Base-by-base conservation (phyloP, 2,113 vertebrate species). In the Serilophus lunatus region DNA sequence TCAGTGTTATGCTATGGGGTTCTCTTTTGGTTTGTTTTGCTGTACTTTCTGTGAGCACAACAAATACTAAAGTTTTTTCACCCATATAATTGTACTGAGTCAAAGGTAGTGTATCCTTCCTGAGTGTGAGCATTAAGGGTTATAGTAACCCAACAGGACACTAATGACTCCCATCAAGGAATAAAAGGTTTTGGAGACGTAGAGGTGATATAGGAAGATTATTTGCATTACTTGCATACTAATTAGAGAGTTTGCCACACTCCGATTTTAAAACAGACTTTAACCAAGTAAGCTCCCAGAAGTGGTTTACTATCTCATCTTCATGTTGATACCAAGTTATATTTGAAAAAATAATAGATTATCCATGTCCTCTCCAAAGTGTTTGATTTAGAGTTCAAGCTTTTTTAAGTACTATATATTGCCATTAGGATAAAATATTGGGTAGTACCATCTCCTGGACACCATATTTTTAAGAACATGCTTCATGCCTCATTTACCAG, bases 401-500 rank as follows among this genome's bases (percentile, higher is more conserved):
- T 90, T 94, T 95, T 90, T 85, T 0, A 94, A 96, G 90, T 94
- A 77, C 82, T 63, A 59, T 76, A 54, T 69, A 60, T 77, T 94
- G 74, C 83, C 83, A 85, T 97, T 94, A 93, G 23, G 86, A 93
- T 96, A 94, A 97, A 96, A 95, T 93, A 97, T 93, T 82, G 77
- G 86, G 51, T 51, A 93, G 44, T 80, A 31, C 42, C 80, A 57
- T 87, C 63, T 92, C 63, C 77, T 91, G 96, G 77, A 93, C 74
- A 91, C 59, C 86, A 51, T 96, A 89, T 95, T 92, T 96, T 95
- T 79, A 86, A 93, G 74, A 96, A 94, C 86, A 86, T 96, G 94
- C 35, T 96, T 97, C 95, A 97, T 86, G 90, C 90, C 83, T 97
- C 96, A 96, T 97, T 97, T 96, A 85, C 83, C 83, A 87, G 88